Evolutionary conservation across 2,888 invertebrate species (phyloP), one percentile per base, ranked within the genome.

Genomic region (Sinohyriopsis cumingii): DNA sequence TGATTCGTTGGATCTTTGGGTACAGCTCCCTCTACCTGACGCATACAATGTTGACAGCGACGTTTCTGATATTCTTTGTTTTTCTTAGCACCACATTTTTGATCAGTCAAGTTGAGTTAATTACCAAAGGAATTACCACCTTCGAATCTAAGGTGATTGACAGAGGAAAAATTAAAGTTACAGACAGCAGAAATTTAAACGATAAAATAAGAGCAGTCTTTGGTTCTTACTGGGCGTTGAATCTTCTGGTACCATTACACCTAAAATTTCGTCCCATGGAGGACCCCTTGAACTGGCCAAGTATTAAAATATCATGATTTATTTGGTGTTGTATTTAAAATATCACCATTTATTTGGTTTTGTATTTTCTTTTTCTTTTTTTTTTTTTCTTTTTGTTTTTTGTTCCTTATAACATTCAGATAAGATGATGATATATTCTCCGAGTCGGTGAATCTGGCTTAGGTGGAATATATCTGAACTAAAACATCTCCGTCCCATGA

Each of bases 241-340:
- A 68, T 55, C n/a, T 76, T 24, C 24, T 76, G 20, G 28, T 72
- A 56, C 71, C 73, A 55, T n/a, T 68, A 22, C 76, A 73, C 60
- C 33, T 65, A 24, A 28, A 68, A 45, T 68, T 55, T 25, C 63
- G 59, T 22, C 76, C 76, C 15, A 67, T 66, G 71, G 76, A 76
- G 57, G 71, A 76, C 59, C 72, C 76, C 6, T 76, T 67, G 54
- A 67, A 72, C 9, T 76, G 76, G 76, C 76, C 71, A 22, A 45
- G 45, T 45, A 45, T 45, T 45, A 45, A 45, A 45, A 45, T 45
- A 45, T 45, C 45, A 45, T 45, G 45, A 45, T 12, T 45, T 45
- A 45, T 45, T 45, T 45, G 45, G 45, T 45, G 45, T 45, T 45
- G 12, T 45, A 45, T 45, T 45, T 91, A 45, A 45, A 45, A 45